phyloP scores from a whole-genome alignment of 2,797 vertebrate species.

The Aplochiton taeniatus region DNA sequence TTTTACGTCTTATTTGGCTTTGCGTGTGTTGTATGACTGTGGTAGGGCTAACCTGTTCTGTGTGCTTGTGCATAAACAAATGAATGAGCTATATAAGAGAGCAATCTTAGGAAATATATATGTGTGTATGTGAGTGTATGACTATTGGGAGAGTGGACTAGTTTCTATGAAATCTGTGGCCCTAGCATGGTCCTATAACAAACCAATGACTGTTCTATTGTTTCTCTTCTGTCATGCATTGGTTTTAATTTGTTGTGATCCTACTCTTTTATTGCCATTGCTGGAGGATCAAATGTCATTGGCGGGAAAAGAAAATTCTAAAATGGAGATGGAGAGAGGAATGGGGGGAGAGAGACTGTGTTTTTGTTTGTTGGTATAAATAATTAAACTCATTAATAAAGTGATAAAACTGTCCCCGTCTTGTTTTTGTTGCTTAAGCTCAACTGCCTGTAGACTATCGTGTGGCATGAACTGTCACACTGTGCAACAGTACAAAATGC shows the following conservation, averaged over 20 bases:
- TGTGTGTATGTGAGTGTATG: slow-evolving; percentile 30
- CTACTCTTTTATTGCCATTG: slow-evolving; percentile 54
- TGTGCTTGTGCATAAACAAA: slow-evolving; percentile 1
- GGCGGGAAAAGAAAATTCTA: slow-evolving; percentile 64
- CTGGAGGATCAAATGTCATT: slow-evolving; percentile 43
- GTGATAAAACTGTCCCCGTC: slow-evolving; percentile 73
- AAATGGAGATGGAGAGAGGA: slow-evolving; percentile 51
- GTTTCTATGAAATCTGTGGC: slow-evolving; percentile 41
- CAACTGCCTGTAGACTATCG: too few species aligned
- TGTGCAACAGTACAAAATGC: too few species aligned
- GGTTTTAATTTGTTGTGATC: slow-evolving; percentile 62
- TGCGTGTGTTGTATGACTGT: slow-evolving; percentile 35
- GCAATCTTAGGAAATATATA: neutral
- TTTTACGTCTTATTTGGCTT: slow-evolving; percentile 32
- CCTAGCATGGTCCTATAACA: slow-evolving; percentile 48
- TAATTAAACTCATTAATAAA: slow-evolving; percentile 88
- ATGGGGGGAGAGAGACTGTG: slow-evolving; percentile 63
- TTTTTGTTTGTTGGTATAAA: slow-evolving; percentile 87
- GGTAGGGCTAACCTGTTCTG: slow-evolving; percentile 37
- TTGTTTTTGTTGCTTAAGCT: slow-evolving; percentile 29
- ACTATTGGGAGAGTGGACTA: slow-evolving; percentile 31
- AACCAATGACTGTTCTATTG: slow-evolving; percentile 58
- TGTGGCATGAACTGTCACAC: too few species aligned
- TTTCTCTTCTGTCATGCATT: slow-evolving; percentile 44
- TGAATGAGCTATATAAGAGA: neutral